Evolutionary conservation across 2,888 invertebrate species (phyloP), one percentile per base, ranked within the genome.

Genomic region (Apamea monoglypha): DNA sequence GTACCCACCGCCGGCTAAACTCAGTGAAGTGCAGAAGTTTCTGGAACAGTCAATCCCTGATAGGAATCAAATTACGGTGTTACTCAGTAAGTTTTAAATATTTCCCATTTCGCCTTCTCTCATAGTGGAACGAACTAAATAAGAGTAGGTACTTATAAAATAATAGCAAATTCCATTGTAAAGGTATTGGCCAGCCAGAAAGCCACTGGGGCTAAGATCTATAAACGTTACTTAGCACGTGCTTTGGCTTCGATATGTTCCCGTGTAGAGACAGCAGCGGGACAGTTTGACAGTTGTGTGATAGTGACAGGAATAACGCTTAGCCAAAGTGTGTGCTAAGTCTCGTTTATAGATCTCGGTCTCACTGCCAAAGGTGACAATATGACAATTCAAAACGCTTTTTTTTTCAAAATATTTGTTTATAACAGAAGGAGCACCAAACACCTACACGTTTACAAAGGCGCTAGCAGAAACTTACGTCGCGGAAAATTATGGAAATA

Each of bases 1-100:
- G 5, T 95, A 95, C 72, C 92, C 93, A 0, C 89, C 92, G 0
- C 91, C 92, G 0, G 91, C 83, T 83, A 97, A 97, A 0, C 79
- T 94, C 6, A 84, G 88, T 1, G 91, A 94, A 25, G 91, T 93
- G 0, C 87, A 92, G 32, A 81, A 82, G 2, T 89, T 87, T n/a
- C 25, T 92, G 1, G 85, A 91, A 56, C 75, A 89, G 50, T 64
- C 88, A 6, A 81, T 87, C 6, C 53, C 74, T 1, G 82, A 88
- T 16, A 79, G 86, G 21, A 74, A 87, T 10, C 87, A 89, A 44
- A 76, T 84, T 1, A 69, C 83, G 18, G 78, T 84, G 18, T 88
- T 92, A 63, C 82, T 94, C 8, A 88, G 94, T 94, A 85, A 90
- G 91, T 76, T n/a, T 56, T 1, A 36, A 21, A 59, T 7, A 6